Evolutionary conservation across 2,113 vertebrate species (phyloP).

Genomic region (Circaetus gallicus): DNA sequence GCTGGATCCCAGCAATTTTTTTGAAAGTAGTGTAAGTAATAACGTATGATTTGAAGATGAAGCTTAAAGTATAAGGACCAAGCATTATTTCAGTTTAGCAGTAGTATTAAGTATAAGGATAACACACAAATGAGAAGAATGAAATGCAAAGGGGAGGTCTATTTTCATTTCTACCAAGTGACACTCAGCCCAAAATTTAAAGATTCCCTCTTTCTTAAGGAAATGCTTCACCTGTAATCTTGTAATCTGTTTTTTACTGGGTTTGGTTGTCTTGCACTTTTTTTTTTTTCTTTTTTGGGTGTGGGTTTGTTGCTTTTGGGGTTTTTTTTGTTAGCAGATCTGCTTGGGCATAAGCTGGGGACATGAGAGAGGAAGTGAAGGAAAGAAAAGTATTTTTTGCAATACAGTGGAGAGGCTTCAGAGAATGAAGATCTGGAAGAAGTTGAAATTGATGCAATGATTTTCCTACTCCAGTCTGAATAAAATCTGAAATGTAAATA

Average conservation of each 20-base stretch:
- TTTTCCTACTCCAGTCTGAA: neutral
- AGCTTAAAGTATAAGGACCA: neutral
- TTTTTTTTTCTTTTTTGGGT: no score
- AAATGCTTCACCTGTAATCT: neutral
- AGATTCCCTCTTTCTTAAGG: neutral
- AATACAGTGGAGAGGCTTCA: neutral
- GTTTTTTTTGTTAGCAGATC: neutral
- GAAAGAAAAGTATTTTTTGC: neutral
- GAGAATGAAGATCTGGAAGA: neutral
- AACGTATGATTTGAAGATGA: neutral
- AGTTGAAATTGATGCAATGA: neutral
- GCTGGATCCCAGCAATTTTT: neutral
- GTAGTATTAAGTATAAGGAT: neutral
- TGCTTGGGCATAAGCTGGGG: neutral
- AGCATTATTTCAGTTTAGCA: neutral
- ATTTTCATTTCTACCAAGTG: neutral
- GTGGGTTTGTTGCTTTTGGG: no score
- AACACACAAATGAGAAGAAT: neutral
- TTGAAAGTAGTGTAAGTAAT: neutral
- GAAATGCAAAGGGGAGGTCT: neutral
- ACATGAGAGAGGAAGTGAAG: neutral
- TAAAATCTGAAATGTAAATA: slow-evolving; percentile 29
- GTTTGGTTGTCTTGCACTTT: neutral
- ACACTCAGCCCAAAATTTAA: neutral
- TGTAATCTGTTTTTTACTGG: neutral